Evolutionary conservation across 2,888 invertebrate genomes (phyloP).

Genomic region (Rhingia campestris): DNA sequence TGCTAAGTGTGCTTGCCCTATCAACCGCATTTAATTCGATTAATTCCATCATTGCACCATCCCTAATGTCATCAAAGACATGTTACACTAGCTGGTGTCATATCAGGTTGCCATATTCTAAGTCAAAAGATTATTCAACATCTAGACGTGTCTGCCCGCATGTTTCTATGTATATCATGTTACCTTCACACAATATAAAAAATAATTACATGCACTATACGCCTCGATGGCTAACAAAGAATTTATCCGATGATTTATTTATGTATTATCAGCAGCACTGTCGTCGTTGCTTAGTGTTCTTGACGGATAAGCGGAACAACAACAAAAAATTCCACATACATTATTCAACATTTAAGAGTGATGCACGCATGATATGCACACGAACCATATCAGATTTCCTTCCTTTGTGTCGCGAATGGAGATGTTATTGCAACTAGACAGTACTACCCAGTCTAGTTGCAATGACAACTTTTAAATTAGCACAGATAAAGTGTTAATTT

Average conservation of each 20-base stretch:
- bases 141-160: neutral
- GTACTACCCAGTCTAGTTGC: neutral
- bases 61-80: neutral
- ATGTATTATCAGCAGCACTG: constrained; percentile 15
- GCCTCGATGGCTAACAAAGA: constrained; percentile 26
- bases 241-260: constrained; percentile 26
- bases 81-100: constrained; percentile 14
- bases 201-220: constrained; percentile 14
- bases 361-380: constrained; percentile 23
- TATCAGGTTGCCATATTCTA: constrained; percentile 7
- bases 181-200: constrained; percentile 6
- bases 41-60: constrained; percentile 38
- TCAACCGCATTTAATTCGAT: constrained; percentile 57
- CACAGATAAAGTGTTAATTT: constrained; percentile 2
- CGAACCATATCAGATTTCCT: constrained; percentile 47
- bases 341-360: constrained; percentile 18
- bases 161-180: constrained; percentile 13
- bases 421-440: neutral
- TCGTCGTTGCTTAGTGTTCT: neutral
- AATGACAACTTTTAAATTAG: constrained; percentile 13
- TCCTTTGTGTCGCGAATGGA: neutral
- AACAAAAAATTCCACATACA: constrained; percentile 23
- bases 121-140: constrained; percentile 33
- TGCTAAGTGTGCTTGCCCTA: constrained; percentile 23
- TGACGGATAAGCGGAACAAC: constrained; percentile 8